Evolutionary conservation across 1,140 invertebrate genomes (phyloP), one percentile per base, ranked within the genome.

Genomic region (Ectropis grisescens): DNA sequence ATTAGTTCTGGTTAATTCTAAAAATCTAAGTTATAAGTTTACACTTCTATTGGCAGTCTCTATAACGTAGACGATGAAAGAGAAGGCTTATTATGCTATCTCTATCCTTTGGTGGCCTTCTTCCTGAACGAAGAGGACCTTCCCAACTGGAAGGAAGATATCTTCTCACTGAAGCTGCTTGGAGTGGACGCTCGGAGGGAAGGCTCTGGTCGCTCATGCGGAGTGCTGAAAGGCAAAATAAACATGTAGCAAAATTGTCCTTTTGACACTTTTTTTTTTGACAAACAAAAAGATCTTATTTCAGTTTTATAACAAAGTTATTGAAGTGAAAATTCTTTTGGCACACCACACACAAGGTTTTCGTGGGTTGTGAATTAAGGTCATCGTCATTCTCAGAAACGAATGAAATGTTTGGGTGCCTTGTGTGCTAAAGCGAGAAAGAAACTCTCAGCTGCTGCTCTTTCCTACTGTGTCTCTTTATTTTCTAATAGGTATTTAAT

Each of bases 111-210:
- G 16, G 24, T 29, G 1, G 51, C 41, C 28, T 59, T 64, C 13
- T 47, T 59, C 22, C 46, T 69, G 33, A 78, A 78, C 0, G 70
- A 71, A 0, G 70, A 71, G 0, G 53, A 44, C 23, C 70, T 51
- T n/a, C 59, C 55, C 1, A 72, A 31, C 0, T 65, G 55, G 36
- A 80, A 80, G 0, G 43, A 44, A 2, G 68, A 62, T 0, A 80
- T 41, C 31, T 42, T 57, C 2, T 80, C 71, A 16, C 61, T 67
- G 57, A 80, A 80, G 46, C 48, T 69, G 11, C 58, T 54, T 0
- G 69, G 68, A 0, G 65, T 67, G 0, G 57, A 53, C 0, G 68
- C 61, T 4, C 51, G 28, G 0, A 8, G 11, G 2, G 33, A 36
- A 0, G 35, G 33, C 0, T 52, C 52, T 4, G 29, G 2, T 6